phyloP scores from a whole-genome alignment of 2,797 vertebrate genomes.

The Parauchenoglanis punctatus region DNA sequence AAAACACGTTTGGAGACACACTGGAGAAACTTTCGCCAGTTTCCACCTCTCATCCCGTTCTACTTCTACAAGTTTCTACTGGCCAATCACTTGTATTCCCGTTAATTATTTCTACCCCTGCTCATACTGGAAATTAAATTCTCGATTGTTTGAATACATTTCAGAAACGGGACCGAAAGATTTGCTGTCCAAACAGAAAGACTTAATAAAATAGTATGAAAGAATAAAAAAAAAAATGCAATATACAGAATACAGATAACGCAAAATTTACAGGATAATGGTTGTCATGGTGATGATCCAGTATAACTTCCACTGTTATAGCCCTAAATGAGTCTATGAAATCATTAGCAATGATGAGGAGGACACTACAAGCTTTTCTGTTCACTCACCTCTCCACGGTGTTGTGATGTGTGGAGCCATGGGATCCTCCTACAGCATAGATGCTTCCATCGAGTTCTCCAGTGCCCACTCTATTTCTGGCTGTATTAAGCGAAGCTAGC shows the following conservation, averaged over 20 bases:
- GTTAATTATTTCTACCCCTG: neutral
- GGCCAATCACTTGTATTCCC: neutral
- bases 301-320: too few species aligned
- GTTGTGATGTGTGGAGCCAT: constrained; percentile 77
- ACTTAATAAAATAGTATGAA: neutral
- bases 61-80: neutral
- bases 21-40: neutral
- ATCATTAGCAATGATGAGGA: neutral
- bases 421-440: constrained; percentile 82
- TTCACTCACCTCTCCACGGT: constrained; percentile 79
- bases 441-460: constrained; percentile 79
- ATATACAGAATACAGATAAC: neutral
- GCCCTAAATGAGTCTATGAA: neutral
- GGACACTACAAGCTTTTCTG: neutral
- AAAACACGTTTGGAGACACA: neutral
- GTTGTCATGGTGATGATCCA: neutral
- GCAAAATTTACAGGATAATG: neutral
- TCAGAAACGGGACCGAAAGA: neutral
- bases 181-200: neutral
- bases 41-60: neutral
- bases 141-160: neutral
- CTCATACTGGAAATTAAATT: neutral
- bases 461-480: constrained; percentile 81
- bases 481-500: constrained; percentile 72
- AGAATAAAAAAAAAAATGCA: neutral